These are phyloP conservation scores for Erebia ligea DNA, from an alignment of 2,888 invertebrate species.

Conservation along the genomic window DNA sequence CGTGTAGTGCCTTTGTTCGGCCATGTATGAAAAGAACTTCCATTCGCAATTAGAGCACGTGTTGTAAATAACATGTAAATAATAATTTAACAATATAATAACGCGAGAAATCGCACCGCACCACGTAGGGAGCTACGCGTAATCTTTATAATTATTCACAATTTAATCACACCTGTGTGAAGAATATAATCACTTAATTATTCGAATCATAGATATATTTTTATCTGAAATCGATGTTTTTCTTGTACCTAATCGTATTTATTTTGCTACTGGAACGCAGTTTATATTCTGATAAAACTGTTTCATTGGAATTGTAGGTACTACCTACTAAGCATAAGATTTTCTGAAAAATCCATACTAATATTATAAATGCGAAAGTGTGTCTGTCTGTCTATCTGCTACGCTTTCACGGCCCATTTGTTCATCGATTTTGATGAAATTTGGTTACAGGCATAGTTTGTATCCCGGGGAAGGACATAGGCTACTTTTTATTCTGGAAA, in stretches of 20 bases:
- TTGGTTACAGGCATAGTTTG: too few species aligned
- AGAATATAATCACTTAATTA: constrained; percentile 17
- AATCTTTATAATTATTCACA: constrained; percentile 11
- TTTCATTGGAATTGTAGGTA: neutral
- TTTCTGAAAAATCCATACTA: too few species aligned
- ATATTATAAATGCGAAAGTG: too few species aligned
- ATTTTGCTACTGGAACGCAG: neutral
- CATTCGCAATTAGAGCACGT: constrained; percentile 4
- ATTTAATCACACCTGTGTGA: constrained; percentile 16
- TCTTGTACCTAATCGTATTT: neutral
- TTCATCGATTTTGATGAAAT: too few species aligned
- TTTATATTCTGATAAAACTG: neutral
- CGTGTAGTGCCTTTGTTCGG: neutral
- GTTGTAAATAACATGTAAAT: neutral
- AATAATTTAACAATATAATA: constrained; percentile 18
- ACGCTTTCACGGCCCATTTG: too few species aligned
- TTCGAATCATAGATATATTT: neutral
- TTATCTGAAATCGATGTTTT: neutral
- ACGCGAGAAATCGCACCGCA: constrained; percentile 6
- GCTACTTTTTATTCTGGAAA: too few species aligned
- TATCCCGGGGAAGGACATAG: too few species aligned
- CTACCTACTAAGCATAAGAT: neutral
- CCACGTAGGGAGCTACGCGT: neutral
- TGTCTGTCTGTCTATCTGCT: too few species aligned
- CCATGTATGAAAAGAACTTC: neutral